Evolutionary conservation across 2,888 invertebrate species (phyloP).

Genomic region (Coleophora flavipennella): DNA sequence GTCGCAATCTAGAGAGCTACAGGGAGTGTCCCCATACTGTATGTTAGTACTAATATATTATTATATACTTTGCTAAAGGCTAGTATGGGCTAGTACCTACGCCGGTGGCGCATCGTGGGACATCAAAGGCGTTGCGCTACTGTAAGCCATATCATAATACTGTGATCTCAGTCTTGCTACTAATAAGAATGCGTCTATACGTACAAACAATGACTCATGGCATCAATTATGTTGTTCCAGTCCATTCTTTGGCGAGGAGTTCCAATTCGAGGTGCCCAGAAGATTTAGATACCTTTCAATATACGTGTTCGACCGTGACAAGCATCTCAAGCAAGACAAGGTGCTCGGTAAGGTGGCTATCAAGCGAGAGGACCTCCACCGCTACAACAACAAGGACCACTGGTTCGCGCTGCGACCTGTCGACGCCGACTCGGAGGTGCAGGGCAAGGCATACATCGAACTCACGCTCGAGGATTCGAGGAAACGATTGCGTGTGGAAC

Average conservation of each 20-base stretch:
- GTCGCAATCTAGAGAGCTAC: too few relatives aligned
- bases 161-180: too few relatives aligned
- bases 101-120: too few relatives aligned
- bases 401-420: conserved; percentile 91
- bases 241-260: conserved; percentile 94
- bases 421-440: conserved; percentile 92
- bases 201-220: neutral
- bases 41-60: too few relatives aligned
- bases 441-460: conserved; percentile 90
- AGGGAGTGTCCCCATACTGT: too few relatives aligned
- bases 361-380: conserved; percentile 87
- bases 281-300: conserved; percentile 91
- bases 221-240: conserved; percentile 61
- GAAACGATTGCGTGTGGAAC: conserved; percentile 64
- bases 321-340: conserved; percentile 88
- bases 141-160: too few relatives aligned
- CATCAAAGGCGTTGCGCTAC: too few relatives aligned
- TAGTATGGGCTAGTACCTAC: too few relatives aligned
- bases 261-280: conserved; percentile 92
- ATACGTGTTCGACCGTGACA: conserved; percentile 90
- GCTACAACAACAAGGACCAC: conserved; percentile 92
- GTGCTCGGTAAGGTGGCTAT: conserved; percentile 87
- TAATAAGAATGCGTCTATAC: neutral
- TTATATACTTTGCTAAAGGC: too few relatives aligned
- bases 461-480: conserved; percentile 78